Conservation (phyloP, 2,113 vertebrate species). For the Lepus americanus region DNA sequence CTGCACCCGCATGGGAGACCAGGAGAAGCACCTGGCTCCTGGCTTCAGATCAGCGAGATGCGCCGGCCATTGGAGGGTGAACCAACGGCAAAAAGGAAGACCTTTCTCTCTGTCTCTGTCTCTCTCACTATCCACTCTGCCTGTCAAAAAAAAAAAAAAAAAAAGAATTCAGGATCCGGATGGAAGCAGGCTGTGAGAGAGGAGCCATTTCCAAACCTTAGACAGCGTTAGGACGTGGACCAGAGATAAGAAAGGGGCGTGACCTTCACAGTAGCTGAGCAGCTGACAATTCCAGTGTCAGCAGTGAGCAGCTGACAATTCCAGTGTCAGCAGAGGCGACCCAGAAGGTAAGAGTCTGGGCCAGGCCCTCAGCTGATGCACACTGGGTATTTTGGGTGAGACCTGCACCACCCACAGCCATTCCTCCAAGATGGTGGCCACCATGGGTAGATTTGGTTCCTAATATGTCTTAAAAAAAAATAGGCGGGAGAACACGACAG, state of each 20-base stretch:
- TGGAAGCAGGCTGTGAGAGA: not conserved
- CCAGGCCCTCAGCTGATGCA: not conserved
- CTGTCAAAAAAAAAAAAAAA: no score
- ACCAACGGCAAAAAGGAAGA: no score
- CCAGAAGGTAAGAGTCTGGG: not conserved
- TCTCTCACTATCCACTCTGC: no score
- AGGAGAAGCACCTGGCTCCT: no score
- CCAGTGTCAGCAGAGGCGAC: not conserved
- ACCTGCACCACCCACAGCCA: not conserved
- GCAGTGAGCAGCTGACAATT: not conserved
- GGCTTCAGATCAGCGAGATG: no score
- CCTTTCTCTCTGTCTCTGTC: no score
- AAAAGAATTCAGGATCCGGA: no score
- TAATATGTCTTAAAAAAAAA: not conserved
- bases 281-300: not conserved
- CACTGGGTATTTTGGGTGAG: not conserved
- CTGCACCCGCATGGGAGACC: no score
- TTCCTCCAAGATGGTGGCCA: not conserved
- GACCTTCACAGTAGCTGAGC: not conserved
- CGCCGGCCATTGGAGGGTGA: no score
- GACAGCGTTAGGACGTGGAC: accelerated
- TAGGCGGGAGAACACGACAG: not conserved
- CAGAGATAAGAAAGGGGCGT: not conserved
- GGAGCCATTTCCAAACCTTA: not conserved
- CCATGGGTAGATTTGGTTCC: not conserved